phyloP scores from a whole-genome alignment of 1,140 invertebrate genomes.

The Cepaea nemoralis region DNA sequence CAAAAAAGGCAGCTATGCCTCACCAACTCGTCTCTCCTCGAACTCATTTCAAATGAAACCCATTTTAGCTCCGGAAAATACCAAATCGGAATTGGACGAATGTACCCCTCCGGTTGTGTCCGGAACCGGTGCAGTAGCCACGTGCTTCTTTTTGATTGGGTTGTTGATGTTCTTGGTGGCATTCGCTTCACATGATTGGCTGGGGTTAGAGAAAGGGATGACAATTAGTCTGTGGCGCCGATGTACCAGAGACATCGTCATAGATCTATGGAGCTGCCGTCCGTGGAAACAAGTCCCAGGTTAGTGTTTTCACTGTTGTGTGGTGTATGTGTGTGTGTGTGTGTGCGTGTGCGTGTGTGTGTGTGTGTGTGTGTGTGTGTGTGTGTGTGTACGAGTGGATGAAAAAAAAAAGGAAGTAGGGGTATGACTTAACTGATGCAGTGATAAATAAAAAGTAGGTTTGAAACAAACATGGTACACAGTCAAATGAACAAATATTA shows the following conservation, averaged over 20 bases:
- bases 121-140: conserved; percentile 39
- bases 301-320: no score
- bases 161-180: conserved; percentile 46
- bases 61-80: neutral
- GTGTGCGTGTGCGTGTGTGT: no score
- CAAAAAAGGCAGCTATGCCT: neutral
- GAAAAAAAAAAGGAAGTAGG: no score
- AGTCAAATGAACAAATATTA: no score
- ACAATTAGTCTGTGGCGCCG: conserved; percentile 46
- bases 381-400: no score
- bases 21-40: neutral
- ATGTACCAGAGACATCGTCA: conserved; percentile 40
- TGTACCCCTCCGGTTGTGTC: conserved; percentile 32
- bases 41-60: neutral
- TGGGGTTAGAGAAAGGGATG: conserved; percentile 47
- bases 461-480: no score
- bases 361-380: no score
- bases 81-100: conserved; percentile 2
- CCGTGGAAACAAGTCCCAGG: conserved; percentile 46
- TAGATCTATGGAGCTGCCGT: conserved; percentile 43
- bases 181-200: conserved; percentile 48
- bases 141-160: conserved; percentile 45
- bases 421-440: no score
- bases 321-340: no score
- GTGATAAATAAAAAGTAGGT: no score